phyloP scores from a whole-genome alignment of 2,113 vertebrate species.

The Ceyx melanurus region DNA sequence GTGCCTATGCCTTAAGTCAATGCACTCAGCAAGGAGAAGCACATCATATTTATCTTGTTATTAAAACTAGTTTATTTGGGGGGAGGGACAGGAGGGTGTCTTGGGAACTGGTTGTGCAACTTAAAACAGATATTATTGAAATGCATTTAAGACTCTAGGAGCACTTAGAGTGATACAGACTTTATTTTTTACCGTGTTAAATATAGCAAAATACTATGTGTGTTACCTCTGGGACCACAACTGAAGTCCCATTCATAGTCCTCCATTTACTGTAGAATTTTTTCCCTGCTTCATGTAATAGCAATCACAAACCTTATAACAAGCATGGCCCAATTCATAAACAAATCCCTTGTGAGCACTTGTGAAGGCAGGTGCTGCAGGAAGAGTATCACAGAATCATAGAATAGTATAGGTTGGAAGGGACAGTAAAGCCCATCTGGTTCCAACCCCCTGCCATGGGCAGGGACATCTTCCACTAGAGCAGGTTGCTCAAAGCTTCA shows the following conservation, averaged over 20 bases:
- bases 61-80: slow-evolving; percentile 74
- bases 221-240: slow-evolving; percentile 38
- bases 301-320: not conserved
- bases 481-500: not conserved
- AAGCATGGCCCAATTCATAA: not conserved
- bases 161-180: slow-evolving; percentile 31
- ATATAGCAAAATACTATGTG: slow-evolving; percentile 39
- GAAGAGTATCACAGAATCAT: not conserved
- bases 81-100: slow-evolving; percentile 45
- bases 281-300: not conserved
- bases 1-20: slow-evolving; percentile 98
- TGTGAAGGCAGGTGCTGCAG: not conserved
- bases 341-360: not conserved
- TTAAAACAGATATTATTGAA: slow-evolving; percentile 24
- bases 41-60: slow-evolving; percentile 85
- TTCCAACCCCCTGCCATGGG: not conserved
- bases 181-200: slow-evolving; percentile 8
- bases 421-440: not conserved
- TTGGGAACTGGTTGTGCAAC: slow-evolving; percentile 33
- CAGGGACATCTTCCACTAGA: not conserved
- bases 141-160: slow-evolving; percentile 10
- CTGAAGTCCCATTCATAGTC: slow-evolving; percentile 29
- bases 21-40: slow-evolving; percentile 98
- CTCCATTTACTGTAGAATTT: not conserved
- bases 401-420: not conserved